phyloP scores from a whole-genome alignment of 2,888 invertebrate species.

The Macrophya alboannulata region DNA sequence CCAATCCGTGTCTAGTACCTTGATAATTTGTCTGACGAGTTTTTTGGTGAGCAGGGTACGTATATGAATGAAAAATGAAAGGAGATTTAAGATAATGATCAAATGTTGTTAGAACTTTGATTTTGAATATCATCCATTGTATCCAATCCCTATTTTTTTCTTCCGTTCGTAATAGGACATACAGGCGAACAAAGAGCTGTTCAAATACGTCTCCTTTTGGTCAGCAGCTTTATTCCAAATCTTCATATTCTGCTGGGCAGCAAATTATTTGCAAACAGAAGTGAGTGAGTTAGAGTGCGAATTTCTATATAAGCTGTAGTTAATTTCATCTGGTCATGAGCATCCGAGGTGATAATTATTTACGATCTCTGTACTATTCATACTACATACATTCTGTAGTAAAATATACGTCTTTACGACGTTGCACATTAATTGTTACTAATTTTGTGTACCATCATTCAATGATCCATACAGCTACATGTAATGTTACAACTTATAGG shows the following conservation, averaged over 20 bases:
- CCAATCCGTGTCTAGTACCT: conserved; percentile 18
- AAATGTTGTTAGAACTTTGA: neutral
- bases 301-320: neutral
- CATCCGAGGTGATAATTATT: neutral
- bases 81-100: neutral
- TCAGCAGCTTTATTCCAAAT: conserved; percentile 19
- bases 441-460: neutral
- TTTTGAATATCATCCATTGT: neutral
- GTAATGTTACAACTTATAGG: neutral
- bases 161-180: conserved; percentile 23
- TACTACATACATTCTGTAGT: neutral
- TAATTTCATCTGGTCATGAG: neutral
- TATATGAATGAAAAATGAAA: neutral
- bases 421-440: neutral
- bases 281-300: conserved; percentile 30
- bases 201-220: conserved; percentile 15
- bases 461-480: neutral
- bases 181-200: conserved; percentile 28
- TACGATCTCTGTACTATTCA: neutral
- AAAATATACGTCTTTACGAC: neutral
- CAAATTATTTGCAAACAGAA: conserved; percentile 47
- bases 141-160: neutral
- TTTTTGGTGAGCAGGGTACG: conserved; percentile 43
- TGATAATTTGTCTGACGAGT: conserved; percentile 39
- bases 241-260: conserved; percentile 51